Evolutionary conservation across 2,113 vertebrate species (phyloP).

Genomic region (Oreotragus oreotragus): DNA sequence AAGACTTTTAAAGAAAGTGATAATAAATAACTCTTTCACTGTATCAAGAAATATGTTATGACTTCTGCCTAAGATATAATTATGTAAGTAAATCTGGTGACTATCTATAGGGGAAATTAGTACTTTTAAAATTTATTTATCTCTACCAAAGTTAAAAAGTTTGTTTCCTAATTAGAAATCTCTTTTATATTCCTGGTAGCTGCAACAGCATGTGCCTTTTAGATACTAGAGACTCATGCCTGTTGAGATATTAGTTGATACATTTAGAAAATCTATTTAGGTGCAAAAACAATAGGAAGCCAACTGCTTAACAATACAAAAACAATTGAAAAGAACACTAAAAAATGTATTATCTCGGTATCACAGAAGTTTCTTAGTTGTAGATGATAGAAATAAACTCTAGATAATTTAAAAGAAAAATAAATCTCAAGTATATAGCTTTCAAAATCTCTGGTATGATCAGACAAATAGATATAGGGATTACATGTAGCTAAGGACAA

Average conservation of each 20-base stretch:
- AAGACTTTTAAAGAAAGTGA: constrained; percentile 59
- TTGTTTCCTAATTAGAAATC: not conserved
- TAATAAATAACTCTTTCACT: constrained; percentile 55
- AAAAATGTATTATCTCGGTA: not conserved
- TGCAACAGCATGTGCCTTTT: not conserved
- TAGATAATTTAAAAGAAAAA: not conserved
- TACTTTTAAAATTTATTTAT: not conserved
- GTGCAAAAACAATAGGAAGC: too few species aligned
- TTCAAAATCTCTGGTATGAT: not conserved
- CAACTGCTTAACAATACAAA: not conserved
- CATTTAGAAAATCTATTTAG: not conserved
- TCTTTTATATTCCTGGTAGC: not conserved
- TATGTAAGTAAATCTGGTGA: constrained; percentile 12
- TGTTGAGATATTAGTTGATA: not conserved
- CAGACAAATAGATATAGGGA: not conserved
- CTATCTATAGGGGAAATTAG: not conserved
- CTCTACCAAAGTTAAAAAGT: not conserved
- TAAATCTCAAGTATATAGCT: not conserved
- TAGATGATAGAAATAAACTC: not conserved
- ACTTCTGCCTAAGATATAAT: not conserved
- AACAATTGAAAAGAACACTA: not conserved
- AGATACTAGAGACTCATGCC: not conserved
- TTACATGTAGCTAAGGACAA: not conserved
- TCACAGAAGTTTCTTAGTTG: not conserved
- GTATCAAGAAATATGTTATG: constrained; percentile 14